Evolutionary conservation across 1,140 invertebrate genomes (phyloP), one percentile per base, ranked within the genome.

Genomic region (Plutomurus gul): DNA sequence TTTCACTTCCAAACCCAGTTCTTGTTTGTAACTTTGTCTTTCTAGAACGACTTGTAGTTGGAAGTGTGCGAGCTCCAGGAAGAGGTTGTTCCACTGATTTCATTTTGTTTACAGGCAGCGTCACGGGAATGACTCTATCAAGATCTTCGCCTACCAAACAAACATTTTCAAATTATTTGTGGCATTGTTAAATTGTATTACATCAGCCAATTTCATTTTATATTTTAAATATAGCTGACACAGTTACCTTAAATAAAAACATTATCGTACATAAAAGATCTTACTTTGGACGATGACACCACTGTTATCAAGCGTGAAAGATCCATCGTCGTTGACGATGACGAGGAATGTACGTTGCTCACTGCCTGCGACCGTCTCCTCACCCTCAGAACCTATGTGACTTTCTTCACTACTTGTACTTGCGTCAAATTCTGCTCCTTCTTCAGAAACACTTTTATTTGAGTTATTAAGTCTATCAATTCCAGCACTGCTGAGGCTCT

Each of bases 301-400:
- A 47, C 37, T 75, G 16, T 30, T 47, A 30, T 75, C 72, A 11
- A 79, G 25, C 16, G 27, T 37, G 13, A 79, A 49, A 22, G 78
- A 75, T n/a, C 78, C 78, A 49, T 79, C 78, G 51, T 79, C 65
- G n/a, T 79, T 75, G 10, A 79, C 78, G 8, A 79, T 33, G 13
- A 79, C 36, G n/a, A 75, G 25, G 43, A 60, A 79, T 27, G 78
- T 79, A 25, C 56, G 36, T 33, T 49, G 33, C n/a, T 75, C 72
- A 16, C 36, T 25, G 2, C 13, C 33, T 27, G 33, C 20, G 13
- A n/a, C n/a, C n/a, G 47, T 25, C 33, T 36, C 22, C 11, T 75
- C 74, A 33, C 30, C 51, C 43, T 65, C 51, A 40, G 51, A 30
- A 43, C 37, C 65, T 39, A 47, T 75, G 10, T 47, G 46, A 75